Base-by-base conservation (phyloP, 2,888 invertebrate genomes). In the Eupithecia abbreviata region DNA sequence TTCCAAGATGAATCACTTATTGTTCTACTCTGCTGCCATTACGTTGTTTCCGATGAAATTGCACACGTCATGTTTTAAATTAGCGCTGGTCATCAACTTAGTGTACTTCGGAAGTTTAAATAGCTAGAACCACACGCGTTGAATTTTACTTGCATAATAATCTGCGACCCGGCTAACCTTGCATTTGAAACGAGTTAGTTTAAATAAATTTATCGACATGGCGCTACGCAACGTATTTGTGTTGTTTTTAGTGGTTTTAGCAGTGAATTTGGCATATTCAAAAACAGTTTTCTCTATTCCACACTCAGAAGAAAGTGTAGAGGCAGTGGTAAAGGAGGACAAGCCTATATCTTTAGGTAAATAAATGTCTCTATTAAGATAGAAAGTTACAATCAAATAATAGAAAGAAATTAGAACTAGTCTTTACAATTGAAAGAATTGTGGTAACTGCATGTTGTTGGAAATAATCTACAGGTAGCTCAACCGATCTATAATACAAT, bases 1-100 rank as follows among this genome's bases (percentile, higher is more conserved):
- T 74, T 62, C 18, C 15, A 58, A 68, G 76, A 72, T 81, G 81
- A 81, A 72, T 82, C 82, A 82, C 73, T 73, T 70, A 55, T 75
- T 71, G 74, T 65, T 69, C 62, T 66, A 47, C 42, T 62, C 13
- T 42, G 43, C 58, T 43, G 45, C 49, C 42, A 13, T 58, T 73
- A 76, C 71, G 76, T 72, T 51, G 74, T 58, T 76, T 76, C 73
- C 70, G 9, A 77, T 74, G 65, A 76, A 67, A 82, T 80, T 74
- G 75, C 80, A 81, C 82, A 81, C 78, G 78, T 80, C 79, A 79
- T 68, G 62, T 55, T 78, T 72, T 71, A 78, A 74, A 75, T 78
- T 79, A 78, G 67, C 18, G 62, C 75, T 43, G 65, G 70, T 49
- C 76, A 74, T 77, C 75, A 72, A 66, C 71, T 62, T 68, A 58